Conservation (phyloP, 2,888 invertebrate species). For the Toxonevra muliebris region DNA sequence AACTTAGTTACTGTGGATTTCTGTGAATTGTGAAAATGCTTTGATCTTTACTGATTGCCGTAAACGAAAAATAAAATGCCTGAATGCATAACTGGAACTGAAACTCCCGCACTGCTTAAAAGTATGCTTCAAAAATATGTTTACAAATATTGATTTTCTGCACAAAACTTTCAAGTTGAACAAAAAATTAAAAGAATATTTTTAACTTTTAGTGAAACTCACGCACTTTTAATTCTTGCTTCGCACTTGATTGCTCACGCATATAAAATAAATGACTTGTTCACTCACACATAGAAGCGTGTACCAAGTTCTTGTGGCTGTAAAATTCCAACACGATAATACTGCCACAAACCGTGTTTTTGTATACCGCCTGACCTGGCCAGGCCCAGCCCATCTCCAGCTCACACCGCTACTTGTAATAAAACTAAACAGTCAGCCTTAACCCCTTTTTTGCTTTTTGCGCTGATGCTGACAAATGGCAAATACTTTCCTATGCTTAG, state of each 20-base stretch:
- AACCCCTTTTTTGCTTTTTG: too few species aligned
- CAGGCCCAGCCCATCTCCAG: slow-evolving; percentile 8
- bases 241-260: slow-evolving; percentile 29
- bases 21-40: too few species aligned
- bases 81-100: too few species aligned
- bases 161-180: too few species aligned
- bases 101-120: too few species aligned
- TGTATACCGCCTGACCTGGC: not conserved
- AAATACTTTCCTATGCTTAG: not conserved
- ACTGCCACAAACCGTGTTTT: not conserved
- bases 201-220: too few species aligned
- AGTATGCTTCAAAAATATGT: too few species aligned
- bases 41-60: too few species aligned
- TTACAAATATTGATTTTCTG: too few species aligned
- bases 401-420: slow-evolving; percentile 5
- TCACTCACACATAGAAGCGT: slow-evolving; percentile 23
- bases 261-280: slow-evolving; percentile 36
- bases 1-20: too few species aligned
- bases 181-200: too few species aligned
- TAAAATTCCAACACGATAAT: not conserved
- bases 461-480: not conserved
- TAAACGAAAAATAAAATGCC: too few species aligned
- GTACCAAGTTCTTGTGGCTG: not conserved
- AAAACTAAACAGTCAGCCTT: not conserved
- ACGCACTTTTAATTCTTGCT: not conserved